These are phyloP conservation scores for Limnodromus scolopaceus DNA, from an alignment of 2,797 vertebrate genomes.

Conservation along the genomic window DNA sequence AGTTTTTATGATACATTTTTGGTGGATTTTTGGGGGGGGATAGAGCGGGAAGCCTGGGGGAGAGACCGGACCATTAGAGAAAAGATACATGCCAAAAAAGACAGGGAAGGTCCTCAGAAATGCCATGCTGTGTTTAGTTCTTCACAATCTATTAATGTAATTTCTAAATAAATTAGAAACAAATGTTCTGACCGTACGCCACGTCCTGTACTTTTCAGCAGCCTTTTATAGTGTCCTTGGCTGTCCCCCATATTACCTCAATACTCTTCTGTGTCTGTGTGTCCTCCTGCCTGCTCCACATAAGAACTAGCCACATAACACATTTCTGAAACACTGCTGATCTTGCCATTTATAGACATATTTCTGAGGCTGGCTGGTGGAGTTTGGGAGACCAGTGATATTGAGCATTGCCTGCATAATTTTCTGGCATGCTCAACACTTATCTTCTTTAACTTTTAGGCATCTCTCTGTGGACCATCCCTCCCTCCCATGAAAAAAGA, in stretches of 20 bases:
- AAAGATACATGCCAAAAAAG: constrained; percentile 13
- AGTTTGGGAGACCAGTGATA: not conserved
- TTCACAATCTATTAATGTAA: constrained; percentile 54
- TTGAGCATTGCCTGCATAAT: not conserved
- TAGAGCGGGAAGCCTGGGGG: not conserved
- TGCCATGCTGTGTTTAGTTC: constrained; percentile 51
- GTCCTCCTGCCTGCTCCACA: not conserved
- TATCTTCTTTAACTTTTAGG: not conserved
- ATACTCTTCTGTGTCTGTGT: not conserved
- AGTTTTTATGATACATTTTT: constrained; percentile 67
- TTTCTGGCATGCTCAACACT: not conserved
- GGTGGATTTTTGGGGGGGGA: not conserved
- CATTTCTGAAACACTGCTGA: not conserved
- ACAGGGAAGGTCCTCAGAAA: constrained; percentile 20
- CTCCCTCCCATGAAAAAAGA: not conserved
- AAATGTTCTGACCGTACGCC: not conserved
- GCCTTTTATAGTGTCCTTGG: not conserved
- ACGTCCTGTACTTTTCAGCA: not conserved
- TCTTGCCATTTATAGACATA: not conserved
- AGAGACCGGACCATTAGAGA: constrained; percentile 17
- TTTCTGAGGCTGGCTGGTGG: not conserved
- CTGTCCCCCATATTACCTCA: not conserved
- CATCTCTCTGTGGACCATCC: not conserved
- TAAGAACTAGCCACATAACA: not conserved
- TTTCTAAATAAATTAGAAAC: constrained; percentile 59